Evolutionary conservation across 2,797 vertebrate genomes (phyloP).

Genomic region (Falco concolor): DNA sequence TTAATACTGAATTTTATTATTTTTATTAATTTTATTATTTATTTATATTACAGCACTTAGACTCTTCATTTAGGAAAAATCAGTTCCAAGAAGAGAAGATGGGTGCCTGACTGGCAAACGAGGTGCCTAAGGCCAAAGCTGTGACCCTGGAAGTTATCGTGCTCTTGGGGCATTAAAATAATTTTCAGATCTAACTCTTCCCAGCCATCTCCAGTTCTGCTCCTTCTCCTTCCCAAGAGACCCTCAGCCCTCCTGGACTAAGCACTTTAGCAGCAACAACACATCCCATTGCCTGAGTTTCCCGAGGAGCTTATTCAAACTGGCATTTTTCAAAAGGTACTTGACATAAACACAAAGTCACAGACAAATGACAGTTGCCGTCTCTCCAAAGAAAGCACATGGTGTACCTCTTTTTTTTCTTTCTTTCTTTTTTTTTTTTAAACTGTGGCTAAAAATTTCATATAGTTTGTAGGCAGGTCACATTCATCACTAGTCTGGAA

Average conservation of each 20-base stretch:
- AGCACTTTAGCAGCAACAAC: not conserved
- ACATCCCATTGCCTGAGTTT: not conserved
- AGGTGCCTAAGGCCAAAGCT: conserved; percentile 6
- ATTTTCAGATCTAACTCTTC: not conserved
- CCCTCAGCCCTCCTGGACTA: not conserved
- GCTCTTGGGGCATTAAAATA: not conserved
- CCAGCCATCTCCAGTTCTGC: not conserved
- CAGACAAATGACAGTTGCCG: not conserved
- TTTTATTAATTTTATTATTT: conserved; percentile 66
- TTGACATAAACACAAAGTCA: not conserved
- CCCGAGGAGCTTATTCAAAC: not conserved
- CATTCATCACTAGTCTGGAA: not conserved
- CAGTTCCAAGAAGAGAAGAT: not conserved
- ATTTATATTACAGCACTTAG: conserved; percentile 43
- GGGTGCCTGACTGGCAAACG: not conserved
- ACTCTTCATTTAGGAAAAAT: conserved; percentile 19
- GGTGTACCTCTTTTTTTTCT: not conserved
- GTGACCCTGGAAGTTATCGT: not conserved
- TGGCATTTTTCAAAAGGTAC: not conserved
- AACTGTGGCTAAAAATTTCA: not conserved
- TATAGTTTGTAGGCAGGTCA: not conserved
- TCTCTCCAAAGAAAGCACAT: not conserved
- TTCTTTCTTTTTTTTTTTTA: not conserved
- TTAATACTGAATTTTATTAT: conserved; percentile 55
- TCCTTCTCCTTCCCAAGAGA: not conserved